phyloP scores from a whole-genome alignment of 2,113 vertebrate species.

The Bufo bufo region DNA sequence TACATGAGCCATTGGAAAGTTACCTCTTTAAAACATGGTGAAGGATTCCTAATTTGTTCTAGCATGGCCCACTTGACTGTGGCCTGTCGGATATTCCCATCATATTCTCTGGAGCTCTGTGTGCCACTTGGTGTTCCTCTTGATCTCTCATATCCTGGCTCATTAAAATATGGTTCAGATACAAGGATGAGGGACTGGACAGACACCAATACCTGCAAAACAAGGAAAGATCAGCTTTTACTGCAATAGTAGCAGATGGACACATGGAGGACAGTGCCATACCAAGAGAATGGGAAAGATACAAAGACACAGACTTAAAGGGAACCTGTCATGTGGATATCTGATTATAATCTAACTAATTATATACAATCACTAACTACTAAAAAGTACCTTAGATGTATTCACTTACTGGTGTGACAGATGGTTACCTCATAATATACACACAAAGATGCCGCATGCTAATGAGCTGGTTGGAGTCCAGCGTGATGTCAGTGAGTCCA shows the following conservation, averaged over 20 bases:
- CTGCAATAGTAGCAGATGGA: neutral
- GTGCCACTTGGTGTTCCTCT: slow-evolving; percentile 95
- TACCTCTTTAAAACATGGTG: slow-evolving; percentile 98
- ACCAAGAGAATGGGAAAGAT: neutral
- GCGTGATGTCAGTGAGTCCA: no score
- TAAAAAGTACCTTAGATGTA: no score
- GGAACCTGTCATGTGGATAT: no score
- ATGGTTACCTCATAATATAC: no score
- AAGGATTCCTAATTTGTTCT: slow-evolving; percentile 95
- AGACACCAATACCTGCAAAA: slow-evolving; percentile 89
- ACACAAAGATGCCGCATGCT: no score
- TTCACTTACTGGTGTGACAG: no score
- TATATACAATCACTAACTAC: no score
- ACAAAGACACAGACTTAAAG: neutral
- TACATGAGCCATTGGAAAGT: slow-evolving; percentile 45
- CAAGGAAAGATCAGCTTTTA: neutral
- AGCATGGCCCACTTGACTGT: slow-evolving; percentile 99
- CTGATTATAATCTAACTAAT: no score
- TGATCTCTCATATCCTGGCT: slow-evolving; percentile 95
- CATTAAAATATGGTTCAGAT: slow-evolving; percentile 97
- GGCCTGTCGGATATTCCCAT: slow-evolving; percentile 97
- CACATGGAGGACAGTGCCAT: neutral
- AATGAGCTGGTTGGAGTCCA: no score
- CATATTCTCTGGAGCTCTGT: slow-evolving; percentile 96
- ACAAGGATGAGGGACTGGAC: slow-evolving; percentile 97